Evolutionary conservation across 2,113 vertebrate genomes (phyloP).

Genomic region (Lampris incognitus): DNA sequence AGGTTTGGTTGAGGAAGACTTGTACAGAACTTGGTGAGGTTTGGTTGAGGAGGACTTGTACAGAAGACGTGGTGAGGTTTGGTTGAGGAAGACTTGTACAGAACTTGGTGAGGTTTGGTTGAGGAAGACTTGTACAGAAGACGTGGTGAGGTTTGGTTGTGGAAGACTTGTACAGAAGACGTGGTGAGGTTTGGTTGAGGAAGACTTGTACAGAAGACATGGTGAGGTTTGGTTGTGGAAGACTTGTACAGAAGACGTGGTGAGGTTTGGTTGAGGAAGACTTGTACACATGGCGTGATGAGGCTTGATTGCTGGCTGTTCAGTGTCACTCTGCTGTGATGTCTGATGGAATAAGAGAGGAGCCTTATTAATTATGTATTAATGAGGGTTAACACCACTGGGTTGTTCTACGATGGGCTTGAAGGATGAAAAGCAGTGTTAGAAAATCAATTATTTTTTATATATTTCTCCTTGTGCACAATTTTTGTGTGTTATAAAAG

Average conservation of each 20-base stretch:
- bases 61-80: conserved; percentile 53
- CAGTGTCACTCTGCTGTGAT: conserved; percentile 56
- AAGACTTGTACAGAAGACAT: conserved; percentile 36
- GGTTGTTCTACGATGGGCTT: conserved; percentile 62
- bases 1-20: conserved; percentile 52
- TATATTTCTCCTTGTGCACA: conserved; percentile 50
- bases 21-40: conserved; percentile 50
- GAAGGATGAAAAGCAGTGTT: conserved; percentile 68
- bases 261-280: neutral
- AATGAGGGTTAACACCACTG: conserved; percentile 60
- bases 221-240: conserved; percentile 51
- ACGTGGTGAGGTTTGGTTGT: conserved; percentile 58
- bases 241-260: too few relatives aligned
- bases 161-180: too few relatives aligned
- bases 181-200: neutral
- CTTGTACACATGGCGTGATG: conserved; percentile 42
- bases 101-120: conserved; percentile 61
- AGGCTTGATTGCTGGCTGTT: conserved; percentile 59
- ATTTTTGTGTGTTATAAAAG: conserved; percentile 28
- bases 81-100: conserved; percentile 39
- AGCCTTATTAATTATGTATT: conserved; percentile 49
- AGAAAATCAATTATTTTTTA: conserved; percentile 74
- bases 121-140: conserved; percentile 16
- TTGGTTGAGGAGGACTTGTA: conserved; percentile 40
- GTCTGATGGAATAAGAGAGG: conserved; percentile 48